Evolutionary conservation across 53 echinoderm and acorn worm species (phyloP).

Genomic region (Patiria pectinifera): DNA sequence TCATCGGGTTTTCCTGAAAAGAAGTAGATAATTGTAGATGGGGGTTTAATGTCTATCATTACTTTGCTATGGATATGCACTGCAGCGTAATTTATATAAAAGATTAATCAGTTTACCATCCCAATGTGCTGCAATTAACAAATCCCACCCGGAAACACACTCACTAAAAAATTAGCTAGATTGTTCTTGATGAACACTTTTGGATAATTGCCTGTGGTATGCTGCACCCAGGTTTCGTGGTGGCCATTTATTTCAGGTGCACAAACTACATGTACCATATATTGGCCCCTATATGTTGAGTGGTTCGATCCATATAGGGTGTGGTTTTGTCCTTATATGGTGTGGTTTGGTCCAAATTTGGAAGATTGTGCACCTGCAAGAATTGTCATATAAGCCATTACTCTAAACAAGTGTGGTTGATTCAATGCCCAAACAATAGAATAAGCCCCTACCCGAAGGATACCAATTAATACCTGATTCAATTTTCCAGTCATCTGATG

Average conservation of each 20-base stretch:
- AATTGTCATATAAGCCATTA: not conserved
- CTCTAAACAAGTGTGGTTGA: not conserved
- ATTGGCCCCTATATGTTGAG: too few species aligned
- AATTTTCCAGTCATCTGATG: constrained; percentile 71
- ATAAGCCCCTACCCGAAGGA: not conserved
- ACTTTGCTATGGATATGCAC: not conserved
- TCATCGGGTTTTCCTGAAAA: constrained; percentile 47
- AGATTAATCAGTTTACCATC: constrained; percentile 2
- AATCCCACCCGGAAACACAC: not conserved
- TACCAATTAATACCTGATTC: constrained; percentile 52
- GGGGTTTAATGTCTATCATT: constrained; percentile 2
- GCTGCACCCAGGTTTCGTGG: too few species aligned
- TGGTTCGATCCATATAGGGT: not conserved
- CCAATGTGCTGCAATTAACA: not conserved
- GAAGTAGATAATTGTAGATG: not conserved
- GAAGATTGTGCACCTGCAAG: not conserved
- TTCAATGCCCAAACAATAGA: not conserved
- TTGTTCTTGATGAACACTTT: too few species aligned
- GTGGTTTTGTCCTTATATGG: not conserved
- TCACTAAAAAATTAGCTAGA: too few species aligned
- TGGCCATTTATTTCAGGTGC: too few species aligned
- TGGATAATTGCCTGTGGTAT: too few species aligned
- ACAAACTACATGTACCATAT: too few species aligned
- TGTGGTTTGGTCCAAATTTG: too few species aligned
- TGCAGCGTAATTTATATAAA: not conserved